Base-by-base conservation (phyloP, 2,113 vertebrate genomes). In the Chauna torquata region DNA sequence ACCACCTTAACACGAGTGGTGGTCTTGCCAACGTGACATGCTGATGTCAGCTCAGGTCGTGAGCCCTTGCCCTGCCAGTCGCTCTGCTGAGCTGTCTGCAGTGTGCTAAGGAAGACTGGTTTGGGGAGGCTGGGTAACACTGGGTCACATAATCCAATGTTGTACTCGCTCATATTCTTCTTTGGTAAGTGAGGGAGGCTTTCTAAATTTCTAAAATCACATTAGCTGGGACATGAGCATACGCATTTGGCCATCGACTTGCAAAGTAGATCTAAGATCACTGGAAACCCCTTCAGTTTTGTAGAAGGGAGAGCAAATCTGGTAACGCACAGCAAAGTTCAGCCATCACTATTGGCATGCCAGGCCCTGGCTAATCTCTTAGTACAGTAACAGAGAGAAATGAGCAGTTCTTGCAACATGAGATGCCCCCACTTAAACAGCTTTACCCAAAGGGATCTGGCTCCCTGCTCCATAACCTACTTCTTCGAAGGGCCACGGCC, bases 221-320 rank as follows among this genome's bases (percentile, higher is more conserved):
- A 80, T 90, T 75, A 96, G 62, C 38, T 76, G 93, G 88, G 69
- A 74, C 52, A 91, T 65, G 5, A 89, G 74, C 45, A 52, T 22
- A 55, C 8, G 17, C 54, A 66, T 89, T 92, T 44, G 79, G 94
- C 87, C 72, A 79, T 13, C 0, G 3, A 52, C 70, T 83, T 68
- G 38, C 91, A 93, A 86, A 95, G 80, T 34, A 88, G 76, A 92
- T 47, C 87, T 93, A 54, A 93, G 82, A 78, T 64, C 18, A 77
- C 38, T 9, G 75, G 72, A 91, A 95, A 93, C 71, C 92, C 82
- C 89, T 89, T 54, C 93, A 66, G 75, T 75, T 95, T 62, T 72
- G 57, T 74, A 77, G 57, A 86, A 75, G 42, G 38, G 47, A 92
- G 17, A 87, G 65, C 25, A 64, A 49, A 61, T 66, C 62, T 74